Base-by-base conservation (phyloP, 23 tunicate genomes). In the Pegea sp. region DNA sequence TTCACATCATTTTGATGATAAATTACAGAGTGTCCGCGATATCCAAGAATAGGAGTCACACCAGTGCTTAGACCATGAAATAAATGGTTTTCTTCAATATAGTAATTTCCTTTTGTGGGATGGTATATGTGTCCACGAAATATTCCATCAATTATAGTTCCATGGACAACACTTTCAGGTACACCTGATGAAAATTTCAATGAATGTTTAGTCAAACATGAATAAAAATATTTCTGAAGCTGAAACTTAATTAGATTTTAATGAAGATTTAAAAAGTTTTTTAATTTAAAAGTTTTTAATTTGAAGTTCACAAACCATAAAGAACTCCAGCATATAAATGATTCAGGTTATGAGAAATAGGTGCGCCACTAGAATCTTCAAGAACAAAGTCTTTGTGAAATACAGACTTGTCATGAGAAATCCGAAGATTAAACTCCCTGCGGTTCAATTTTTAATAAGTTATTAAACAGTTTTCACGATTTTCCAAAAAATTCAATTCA, bases 21-120 rank as follows among this genome's bases (percentile, higher is more conserved):
- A 34, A 88, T 77, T 3, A 88, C 89, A 23, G 97, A 88, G 48
- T 77, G 97, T 0, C 93, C 78, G 4, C 29, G 20, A 31, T 65
- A 56, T 24, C 69, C 66, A 3, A 34, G 34, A 19, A 67, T 16
- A 1, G 72, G 69, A 3, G 81, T 61, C 23, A 71, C 64, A 1
- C 73, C 78, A 16, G 25, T 28, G 25, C 43, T 57, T 1, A 52
- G 60, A 18, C 80, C 80, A 61, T 62, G 64, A 43, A 81, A 81
- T 27, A 42, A 31, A 19, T 53, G 13, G 33, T 50, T 67, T 52
- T 81, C 80, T 51, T 81, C 93, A 28, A 81, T 62, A 42, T 81
- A 81, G 52, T 66, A 81, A 8, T 29, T 66, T 18, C 93, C 93
- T 13, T 59, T 29, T 30, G 30, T 23, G 11, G 93, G 93, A 31